These are phyloP conservation scores for Odontocolon sp. DNA, from an alignment of 2,888 invertebrate species.

Conservation along the genomic window DNA sequence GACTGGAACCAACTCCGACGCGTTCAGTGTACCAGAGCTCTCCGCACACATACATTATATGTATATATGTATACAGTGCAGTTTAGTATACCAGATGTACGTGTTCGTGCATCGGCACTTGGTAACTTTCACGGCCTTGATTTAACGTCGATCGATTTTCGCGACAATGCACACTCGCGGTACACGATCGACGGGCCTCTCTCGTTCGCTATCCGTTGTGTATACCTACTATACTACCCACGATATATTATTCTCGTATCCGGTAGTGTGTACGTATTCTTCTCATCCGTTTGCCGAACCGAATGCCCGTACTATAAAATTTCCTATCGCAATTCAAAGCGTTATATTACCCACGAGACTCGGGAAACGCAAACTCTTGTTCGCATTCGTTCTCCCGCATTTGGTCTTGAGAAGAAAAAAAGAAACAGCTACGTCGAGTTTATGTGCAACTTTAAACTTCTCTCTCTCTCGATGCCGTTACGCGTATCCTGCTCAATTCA, in stretches of 20 bases:
- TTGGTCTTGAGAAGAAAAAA: too few species aligned
- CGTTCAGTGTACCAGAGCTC: too few species aligned
- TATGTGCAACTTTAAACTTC: background rate
- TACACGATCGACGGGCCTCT: conserved; percentile 33
- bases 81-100: conserved; percentile 33
- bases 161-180: conserved; percentile 24
- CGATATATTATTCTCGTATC: background rate
- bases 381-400: background rate
- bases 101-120: conserved; percentile 52
- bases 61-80: background rate
- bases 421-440: background rate
- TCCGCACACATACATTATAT: too few species aligned
- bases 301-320: conserved; percentile 13
- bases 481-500: too few species aligned
- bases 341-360: background rate
- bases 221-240: background rate
- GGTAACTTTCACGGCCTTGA: conserved; percentile 66
- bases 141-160: conserved; percentile 62
- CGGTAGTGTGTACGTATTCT: background rate
- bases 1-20: background rate
- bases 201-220: conserved; percentile 26
- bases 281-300: conserved; percentile 11
- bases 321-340: background rate
- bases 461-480: too few species aligned
- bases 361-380: background rate